These are phyloP conservation scores for Hylia prasina DNA, from an alignment of 2,113 vertebrate genomes.

Conservation along the genomic window DNA sequence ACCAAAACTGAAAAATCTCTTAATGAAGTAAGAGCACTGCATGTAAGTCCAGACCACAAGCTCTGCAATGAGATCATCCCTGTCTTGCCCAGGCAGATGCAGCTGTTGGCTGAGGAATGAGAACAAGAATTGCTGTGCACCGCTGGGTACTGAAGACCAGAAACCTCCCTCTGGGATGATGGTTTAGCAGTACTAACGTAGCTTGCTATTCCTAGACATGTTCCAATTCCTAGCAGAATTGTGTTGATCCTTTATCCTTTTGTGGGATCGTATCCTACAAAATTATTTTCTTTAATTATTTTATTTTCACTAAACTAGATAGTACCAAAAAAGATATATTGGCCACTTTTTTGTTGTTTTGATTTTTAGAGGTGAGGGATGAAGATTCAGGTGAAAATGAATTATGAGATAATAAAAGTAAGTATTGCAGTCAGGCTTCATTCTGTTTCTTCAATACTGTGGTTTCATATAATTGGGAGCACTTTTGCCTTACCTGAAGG, in stretches of 20 bases:
- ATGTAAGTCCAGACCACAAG: not conserved
- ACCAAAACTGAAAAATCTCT: not conserved
- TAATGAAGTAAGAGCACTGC: not conserved
- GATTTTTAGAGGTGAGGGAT: not conserved
- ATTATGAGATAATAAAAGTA: not conserved
- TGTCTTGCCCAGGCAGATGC: not conserved
- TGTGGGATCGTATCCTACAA: not conserved
- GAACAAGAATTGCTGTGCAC: not conserved
- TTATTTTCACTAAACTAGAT: not conserved
- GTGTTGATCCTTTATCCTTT: not conserved
- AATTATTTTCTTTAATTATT: not conserved
- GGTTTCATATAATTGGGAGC: not conserved
- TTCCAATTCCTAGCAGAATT: not conserved
- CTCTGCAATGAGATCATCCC: not conserved
- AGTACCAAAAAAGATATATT: not conserved
- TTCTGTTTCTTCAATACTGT: not conserved
- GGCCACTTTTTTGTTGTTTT: not conserved
- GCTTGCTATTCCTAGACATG: not conserved
- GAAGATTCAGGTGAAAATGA: not conserved
- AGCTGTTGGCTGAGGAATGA: not conserved
- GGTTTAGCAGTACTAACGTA: not conserved
- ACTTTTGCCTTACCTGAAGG: not conserved
- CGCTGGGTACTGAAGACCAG: not conserved
- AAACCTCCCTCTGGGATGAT: not conserved
- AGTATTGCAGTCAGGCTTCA: not conserved